Conservation (phyloP, 2,113 vertebrate species). For the Hippocampus zosterae region DNA sequence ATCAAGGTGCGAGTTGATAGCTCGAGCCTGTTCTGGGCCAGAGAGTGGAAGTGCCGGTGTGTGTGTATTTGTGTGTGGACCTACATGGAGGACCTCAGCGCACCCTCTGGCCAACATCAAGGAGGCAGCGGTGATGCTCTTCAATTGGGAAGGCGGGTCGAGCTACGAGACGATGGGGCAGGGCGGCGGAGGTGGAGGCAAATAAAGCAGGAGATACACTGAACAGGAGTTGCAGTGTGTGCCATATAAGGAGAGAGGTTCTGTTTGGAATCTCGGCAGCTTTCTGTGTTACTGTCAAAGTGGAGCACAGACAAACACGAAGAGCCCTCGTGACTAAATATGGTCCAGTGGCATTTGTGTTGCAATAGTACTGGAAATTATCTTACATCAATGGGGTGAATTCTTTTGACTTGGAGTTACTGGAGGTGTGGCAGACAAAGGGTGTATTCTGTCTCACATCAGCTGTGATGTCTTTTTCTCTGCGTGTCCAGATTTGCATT, state of each 20-base stretch:
- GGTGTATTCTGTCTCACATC: background rate
- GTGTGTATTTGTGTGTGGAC: slow-evolving; percentile 17
- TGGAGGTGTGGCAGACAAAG: slow-evolving; percentile 7
- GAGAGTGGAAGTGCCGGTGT: slow-evolving; percentile 13
- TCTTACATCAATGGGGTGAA: slow-evolving; percentile 42
- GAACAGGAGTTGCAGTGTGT: slow-evolving; percentile 60
- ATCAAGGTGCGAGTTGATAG: slow-evolving; percentile 56
- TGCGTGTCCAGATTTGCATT: background rate
- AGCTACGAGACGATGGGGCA: slow-evolving; percentile 15
- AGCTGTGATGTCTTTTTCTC: background rate
- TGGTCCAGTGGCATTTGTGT: slow-evolving; percentile 77
- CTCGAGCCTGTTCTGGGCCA: slow-evolving; percentile 40
- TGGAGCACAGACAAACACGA: slow-evolving; percentile 68
- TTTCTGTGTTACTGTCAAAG: slow-evolving; percentile 77
- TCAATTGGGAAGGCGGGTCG: slow-evolving; percentile 8
- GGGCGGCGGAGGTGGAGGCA: slow-evolving; percentile 28
- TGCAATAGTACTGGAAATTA: slow-evolving; percentile 39
- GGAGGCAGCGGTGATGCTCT: slow-evolving; percentile 8
- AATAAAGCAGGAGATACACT: slow-evolving; percentile 47
- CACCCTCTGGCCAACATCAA: slow-evolving; percentile 48
- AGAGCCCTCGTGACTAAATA: slow-evolving; percentile 89
- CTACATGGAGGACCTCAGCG: slow-evolving; percentile 25
- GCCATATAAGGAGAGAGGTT: slow-evolving; percentile 79
- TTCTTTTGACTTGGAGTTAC: slow-evolving; percentile 46
- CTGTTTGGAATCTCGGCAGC: slow-evolving; percentile 70